A percentile compares a stretch with the other conserved stretches of the same genome.
Evolutionary conservation across 2,797 vertebrate species (phyloP).

Genomic region (Avahi laniger): DNA sequence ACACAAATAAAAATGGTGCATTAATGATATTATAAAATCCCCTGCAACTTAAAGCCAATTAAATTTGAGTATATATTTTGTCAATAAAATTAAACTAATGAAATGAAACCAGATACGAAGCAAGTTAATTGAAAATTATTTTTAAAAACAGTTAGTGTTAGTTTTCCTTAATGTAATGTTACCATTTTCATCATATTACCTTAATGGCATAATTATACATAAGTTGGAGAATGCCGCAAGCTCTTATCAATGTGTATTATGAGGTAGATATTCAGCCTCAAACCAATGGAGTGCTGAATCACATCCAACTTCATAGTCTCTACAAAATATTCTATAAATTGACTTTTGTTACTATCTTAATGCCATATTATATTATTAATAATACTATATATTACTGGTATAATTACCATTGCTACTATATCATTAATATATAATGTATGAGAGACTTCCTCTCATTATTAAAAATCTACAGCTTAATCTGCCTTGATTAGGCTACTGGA

Average conservation of each 20-base stretch:
- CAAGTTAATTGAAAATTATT: conserved; percentile 45
- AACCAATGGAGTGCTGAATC: background rate
- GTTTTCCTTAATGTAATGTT: background rate
- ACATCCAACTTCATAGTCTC: background rate
- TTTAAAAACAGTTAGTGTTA: conserved; percentile 8
- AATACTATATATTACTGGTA: background rate
- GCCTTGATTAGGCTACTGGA: no score
- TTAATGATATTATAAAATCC: background rate
- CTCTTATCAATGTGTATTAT: background rate
- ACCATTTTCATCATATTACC: background rate
- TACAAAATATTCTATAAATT: conserved; percentile 21
- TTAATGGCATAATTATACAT: conserved; percentile 27
- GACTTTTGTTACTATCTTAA: background rate
- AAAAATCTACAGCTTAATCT: no score
- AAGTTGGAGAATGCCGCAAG: background rate
- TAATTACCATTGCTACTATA: background rate
- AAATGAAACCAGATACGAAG: conserved; percentile 6
- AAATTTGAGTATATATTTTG: background rate
- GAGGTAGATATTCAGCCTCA: background rate
- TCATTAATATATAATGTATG: background rate
- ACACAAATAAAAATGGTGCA: background rate
- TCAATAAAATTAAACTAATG: conserved; percentile 53
- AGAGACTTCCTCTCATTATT: no score
- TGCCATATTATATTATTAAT: background rate
- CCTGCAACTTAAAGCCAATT: background rate